Base-by-base conservation (phyloP, 2,797 vertebrate genomes). In the Periparus ater region DNA sequence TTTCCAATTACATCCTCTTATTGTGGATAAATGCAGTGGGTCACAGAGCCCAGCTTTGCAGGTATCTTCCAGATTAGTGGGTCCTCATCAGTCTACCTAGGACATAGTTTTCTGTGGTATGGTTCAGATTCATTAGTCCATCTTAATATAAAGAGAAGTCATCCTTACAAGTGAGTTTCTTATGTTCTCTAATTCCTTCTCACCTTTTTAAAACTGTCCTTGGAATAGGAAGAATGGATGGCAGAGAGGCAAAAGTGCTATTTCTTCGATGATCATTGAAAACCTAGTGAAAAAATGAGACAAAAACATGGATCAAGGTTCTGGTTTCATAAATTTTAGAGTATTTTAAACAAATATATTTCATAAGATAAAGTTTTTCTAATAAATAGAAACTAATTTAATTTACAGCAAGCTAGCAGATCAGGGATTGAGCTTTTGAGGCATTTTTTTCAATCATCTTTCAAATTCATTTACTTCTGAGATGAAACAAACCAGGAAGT, bases 1-100 rank as follows among this genome's bases (percentile, higher is more conserved):
- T 84, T 95, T 96, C 78, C 74, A 96, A 72, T 94, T 94, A 72
- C 40, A 92, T 84, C 12, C 47, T 48, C 68, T 81, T 90, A 63
- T 18, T 66, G 42, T 80, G 70, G 27, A 80, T 44, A 65, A 95
- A 71, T 95, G 72, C 68, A 93, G 82, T 65, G 87, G 55, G 75
- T 88, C 53, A 60, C 72, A 68, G 51, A 93, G n/a, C 48, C 74
- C 40, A 67, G 38, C 12, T 86, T 53, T 67, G 75, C 60, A 75
- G 38, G 22, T 48, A 78, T 78, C 44, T 17, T 93, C 53, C 91
- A 82, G 10, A 62, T 95, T 91, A 79, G 63, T 58, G 90, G 38
- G 30, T 50, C 38, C 30, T 77, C 63, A 27, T 67, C 48, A 62
- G 9, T 17, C 13, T 65, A 61, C 32, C 12, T 45, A 38, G 23